Base-by-base conservation (phyloP, 2,113 vertebrate species). In the Rallus limicola region DNA sequence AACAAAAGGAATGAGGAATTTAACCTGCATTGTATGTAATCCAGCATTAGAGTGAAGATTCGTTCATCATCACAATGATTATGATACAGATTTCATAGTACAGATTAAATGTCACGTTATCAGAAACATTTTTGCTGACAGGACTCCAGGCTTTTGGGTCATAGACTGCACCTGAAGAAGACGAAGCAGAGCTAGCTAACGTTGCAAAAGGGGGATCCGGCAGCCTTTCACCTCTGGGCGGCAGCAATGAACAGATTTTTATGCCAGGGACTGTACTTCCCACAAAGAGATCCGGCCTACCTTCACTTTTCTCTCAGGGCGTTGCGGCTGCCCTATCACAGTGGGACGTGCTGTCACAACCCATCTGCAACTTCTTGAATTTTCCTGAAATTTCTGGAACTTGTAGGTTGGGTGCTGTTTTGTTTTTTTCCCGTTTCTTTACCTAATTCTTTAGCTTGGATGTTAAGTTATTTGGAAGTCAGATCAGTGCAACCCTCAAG, bases 331-430 rank as follows among this genome's bases (percentile, higher is more conserved):
- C 5, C 5, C 5, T 38, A 5, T 23, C 13, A 3, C 34, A 26
- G 69, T 0, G 0, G 36, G n/a, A 36, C 3, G 2, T 34, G 24
- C 19, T 69, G 7, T 16, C 1, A 0, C 24, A 31, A 31, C 7
- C 28, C 2, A 28, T 25, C 5, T 40, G 42, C 10, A 12, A n/a
- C 48, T 63, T 62, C 26, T 23, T 50, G 20, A 36, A 6, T 59
- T 50, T 69, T 64, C 34, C 34, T 42, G 28, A 29, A 20, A 36
- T 53, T 46, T 55, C 33, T 60, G 25, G 15, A 80, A 13, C 4
- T 2, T 31, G 2, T 21, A 81, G 38, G 13, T 53, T 53, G 26
- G 52, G 52, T 65, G 16, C 13, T 50, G 50, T 24, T 52, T 50
- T 28, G 17, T 4, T 40, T 48, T 34, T 16, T 44, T 46, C 2